phyloP scores from a whole-genome alignment of 2,113 vertebrate species.

The Heloderma charlesbogerti region DNA sequence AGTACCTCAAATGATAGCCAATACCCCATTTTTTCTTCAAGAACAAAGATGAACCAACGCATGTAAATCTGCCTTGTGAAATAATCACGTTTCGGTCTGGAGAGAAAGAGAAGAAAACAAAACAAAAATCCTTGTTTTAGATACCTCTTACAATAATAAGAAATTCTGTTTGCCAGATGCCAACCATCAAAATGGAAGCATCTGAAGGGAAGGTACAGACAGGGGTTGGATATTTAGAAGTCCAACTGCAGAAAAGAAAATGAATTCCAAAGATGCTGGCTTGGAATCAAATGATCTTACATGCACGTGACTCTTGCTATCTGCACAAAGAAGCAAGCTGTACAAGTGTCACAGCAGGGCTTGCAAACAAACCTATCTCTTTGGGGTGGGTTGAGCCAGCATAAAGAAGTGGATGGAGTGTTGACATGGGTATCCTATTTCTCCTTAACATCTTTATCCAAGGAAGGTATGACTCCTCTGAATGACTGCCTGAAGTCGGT shows the following conservation, averaged over 20 bases:
- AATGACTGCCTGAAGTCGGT: too few relatives aligned
- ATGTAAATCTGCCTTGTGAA: constrained; percentile 88
- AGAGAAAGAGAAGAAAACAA: constrained; percentile 22
- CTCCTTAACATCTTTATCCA: too few relatives aligned
- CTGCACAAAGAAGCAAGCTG: neutral
- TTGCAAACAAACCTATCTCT: neutral
- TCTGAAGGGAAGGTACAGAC: neutral
- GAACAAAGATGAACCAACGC: constrained; percentile 91
- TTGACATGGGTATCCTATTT: too few relatives aligned
- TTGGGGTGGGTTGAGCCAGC: neutral
- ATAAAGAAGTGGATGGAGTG: neutral
- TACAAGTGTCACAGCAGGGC: neutral
- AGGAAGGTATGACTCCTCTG: too few relatives aligned
- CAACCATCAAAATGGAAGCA: neutral
- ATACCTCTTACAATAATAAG: neutral
- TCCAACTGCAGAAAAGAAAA: neutral
- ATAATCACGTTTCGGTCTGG: constrained; percentile 94
- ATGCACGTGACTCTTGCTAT: neutral
- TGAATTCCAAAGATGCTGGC: neutral
- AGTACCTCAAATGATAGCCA: constrained; percentile 91
- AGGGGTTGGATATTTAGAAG: neutral
- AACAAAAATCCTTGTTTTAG: neutral
- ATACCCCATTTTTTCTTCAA: constrained; percentile 94
- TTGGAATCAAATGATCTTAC: neutral
- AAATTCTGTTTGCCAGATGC: neutral